phyloP scores from a whole-genome alignment of 2,888 invertebrate genomes.

The Subacronicta megacephala region DNA sequence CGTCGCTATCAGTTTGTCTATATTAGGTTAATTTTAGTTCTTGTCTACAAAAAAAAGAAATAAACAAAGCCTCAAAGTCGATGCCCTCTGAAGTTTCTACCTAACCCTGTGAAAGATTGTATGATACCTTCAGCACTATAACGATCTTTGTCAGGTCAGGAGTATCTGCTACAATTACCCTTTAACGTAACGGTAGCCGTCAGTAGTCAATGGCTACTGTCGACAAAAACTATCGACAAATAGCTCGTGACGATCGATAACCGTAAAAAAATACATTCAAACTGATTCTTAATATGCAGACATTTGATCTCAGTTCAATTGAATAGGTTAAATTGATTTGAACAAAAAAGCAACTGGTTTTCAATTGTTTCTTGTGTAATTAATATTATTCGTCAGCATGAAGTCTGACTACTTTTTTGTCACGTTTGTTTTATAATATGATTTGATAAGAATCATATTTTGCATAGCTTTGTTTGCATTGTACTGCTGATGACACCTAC shows the following conservation, averaged over 20 bases:
- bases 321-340: conserved; percentile 25
- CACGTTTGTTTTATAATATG: neutral
- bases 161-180: conserved; percentile 10
- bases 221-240: conserved; percentile 49
- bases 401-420: conserved; percentile 24
- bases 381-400: conserved; percentile 40
- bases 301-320: conserved; percentile 31
- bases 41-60: too few relatives aligned
- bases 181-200: neutral
- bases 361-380: conserved; percentile 39
- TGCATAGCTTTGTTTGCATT: too few relatives aligned
- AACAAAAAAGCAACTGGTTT: conserved; percentile 29
- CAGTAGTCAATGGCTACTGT: conserved; percentile 35
- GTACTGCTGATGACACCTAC: too few relatives aligned
- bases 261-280: conserved; percentile 33
- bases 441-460: neutral
- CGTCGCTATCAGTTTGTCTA: too few relatives aligned
- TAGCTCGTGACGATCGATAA: conserved; percentile 42
- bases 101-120: too few relatives aligned
- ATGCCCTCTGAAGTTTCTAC: too few relatives aligned
- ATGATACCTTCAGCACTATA: neutral
- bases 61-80: too few relatives aligned
- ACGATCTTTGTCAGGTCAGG: neutral
- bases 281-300: conserved; percentile 14
- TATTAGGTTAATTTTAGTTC: too few relatives aligned